These are phyloP conservation scores for Melopsittacus undulatus DNA, from an alignment of 2,797 vertebrate genomes.

Conservation along the genomic window DNA sequence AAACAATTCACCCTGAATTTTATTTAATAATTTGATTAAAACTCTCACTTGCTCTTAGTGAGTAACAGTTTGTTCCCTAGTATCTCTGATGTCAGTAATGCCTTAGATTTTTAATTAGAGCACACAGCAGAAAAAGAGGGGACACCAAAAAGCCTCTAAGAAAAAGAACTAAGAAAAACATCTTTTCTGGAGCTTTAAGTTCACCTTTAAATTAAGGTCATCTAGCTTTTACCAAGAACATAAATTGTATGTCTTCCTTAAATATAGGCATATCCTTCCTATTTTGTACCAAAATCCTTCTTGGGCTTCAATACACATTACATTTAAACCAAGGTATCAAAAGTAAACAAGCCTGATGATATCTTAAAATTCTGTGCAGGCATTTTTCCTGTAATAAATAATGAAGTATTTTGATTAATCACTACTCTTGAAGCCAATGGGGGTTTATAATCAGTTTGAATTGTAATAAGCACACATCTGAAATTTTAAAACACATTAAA, in stretches of 20 bases:
- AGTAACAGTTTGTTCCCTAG: background rate
- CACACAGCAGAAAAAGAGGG: background rate
- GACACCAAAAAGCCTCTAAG: background rate
- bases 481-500: background rate
- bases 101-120: background rate
- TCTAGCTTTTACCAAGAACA: background rate
- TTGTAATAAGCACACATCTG: background rate
- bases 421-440: background rate
- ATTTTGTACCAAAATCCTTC: background rate
- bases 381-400: background rate
- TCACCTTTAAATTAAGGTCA: background rate
- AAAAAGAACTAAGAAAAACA: background rate
- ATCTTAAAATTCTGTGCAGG: background rate
- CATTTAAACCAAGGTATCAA: background rate
- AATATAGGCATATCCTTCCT: background rate
- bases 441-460: background rate
- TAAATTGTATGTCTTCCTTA: background rate
- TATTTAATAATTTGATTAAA: background rate
- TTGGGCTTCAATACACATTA: background rate
- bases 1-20: background rate
- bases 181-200: background rate
- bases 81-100: background rate
- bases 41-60: background rate
- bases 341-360: background rate
- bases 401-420: background rate